Percentiles rank a stretch among this genome's conserved stretches.
Conservation (phyloP, 2,888 invertebrate species). For the Aspidiotus destructor region DNA sequence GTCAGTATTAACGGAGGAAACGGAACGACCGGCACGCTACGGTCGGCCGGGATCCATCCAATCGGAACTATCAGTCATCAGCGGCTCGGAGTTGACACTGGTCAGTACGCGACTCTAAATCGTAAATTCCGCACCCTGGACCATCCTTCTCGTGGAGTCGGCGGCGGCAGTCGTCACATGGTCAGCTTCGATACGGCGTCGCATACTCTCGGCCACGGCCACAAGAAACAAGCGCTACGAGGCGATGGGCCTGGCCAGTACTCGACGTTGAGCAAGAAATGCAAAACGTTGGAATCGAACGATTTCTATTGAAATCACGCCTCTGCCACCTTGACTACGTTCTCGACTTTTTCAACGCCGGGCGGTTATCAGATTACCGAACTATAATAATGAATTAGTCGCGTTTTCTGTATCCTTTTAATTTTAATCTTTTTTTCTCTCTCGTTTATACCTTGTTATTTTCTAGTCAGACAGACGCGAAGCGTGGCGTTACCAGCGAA, state of each 20-base stretch:
- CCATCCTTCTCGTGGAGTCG: conserved; percentile 36
- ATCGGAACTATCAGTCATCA: conserved; percentile 35
- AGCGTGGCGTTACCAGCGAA: conserved; percentile 15
- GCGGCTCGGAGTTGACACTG: conserved; percentile 38
- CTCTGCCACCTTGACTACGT: conserved; percentile 40
- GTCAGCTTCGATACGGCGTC: conserved; percentile 37
- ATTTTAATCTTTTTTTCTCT: conserved; percentile 2
- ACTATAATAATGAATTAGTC: conserved; percentile 20
- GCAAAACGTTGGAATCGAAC: conserved; percentile 85
- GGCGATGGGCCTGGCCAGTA: conserved; percentile 73
- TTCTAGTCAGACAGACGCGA: conserved; percentile 11
- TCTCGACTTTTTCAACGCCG: conserved; percentile 34
- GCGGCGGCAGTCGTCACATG: conserved; percentile 34
- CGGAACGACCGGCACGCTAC: conserved; percentile 16
- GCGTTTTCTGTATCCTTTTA: neutral
- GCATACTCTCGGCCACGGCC: conserved; percentile 54
- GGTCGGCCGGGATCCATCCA: conserved; percentile 32
- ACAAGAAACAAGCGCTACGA: conserved; percentile 45
- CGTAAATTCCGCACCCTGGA: conserved; percentile 40
- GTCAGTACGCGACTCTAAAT: conserved; percentile 40
- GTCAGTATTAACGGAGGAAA: conserved; percentile 32
- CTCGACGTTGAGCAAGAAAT: conserved; percentile 91
- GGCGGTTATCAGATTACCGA: conserved; percentile 36
- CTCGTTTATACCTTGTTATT: neutral
- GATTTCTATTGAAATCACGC: conserved; percentile 88